Base-by-base conservation (phyloP, 2,113 vertebrate genomes). In the Puffinus mauretanicus region DNA sequence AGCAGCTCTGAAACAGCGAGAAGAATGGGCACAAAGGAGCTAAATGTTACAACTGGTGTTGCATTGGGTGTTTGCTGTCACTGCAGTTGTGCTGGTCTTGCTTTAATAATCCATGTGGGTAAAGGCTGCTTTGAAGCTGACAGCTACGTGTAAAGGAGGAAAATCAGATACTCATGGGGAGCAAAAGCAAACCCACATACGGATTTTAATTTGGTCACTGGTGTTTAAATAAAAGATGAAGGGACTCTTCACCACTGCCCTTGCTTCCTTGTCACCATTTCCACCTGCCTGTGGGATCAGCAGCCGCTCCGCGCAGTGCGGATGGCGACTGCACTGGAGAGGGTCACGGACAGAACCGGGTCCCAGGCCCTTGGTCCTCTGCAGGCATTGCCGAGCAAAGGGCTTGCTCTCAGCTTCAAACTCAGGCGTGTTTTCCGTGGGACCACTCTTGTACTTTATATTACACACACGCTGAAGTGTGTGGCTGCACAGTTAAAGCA, bases 251-350 rank as follows among this genome's bases (percentile, higher is more conserved):
- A 3, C 11, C 22, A 1, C 27, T 34, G 70, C 44, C 67, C 30
- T 25, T 36, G 46, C 32, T 61, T 16, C 65, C 65, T 9, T 51
- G 66, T 62, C 38, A 6, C 42, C 0, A 0, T 44, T 38, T 2
- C 24, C 40, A 13, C 10, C 49, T 38, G 78, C 9, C 0, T 24
- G 0, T 0, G 10, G 58, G 10, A 20, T 58, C 69, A 42, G 47
- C 64, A 42, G 77, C 57, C 5, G 24, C 83, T 38, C 49, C 24
- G 76, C 10, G 5, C 7, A 1, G 16, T 7, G 20, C 5, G 1
- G 67, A 13, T 20, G 55, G 14, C 6, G 65, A 17, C 65, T 46
- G 66, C 20, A 0, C 44, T 9, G 46, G 7, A 2, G 32, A 17
- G 24, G 27, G 29, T 16, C 10, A 7, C 12, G 2, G 16, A 16